Base-by-base conservation (phyloP, 2,113 vertebrate species). In the Malurus alboscapulatus region DNA sequence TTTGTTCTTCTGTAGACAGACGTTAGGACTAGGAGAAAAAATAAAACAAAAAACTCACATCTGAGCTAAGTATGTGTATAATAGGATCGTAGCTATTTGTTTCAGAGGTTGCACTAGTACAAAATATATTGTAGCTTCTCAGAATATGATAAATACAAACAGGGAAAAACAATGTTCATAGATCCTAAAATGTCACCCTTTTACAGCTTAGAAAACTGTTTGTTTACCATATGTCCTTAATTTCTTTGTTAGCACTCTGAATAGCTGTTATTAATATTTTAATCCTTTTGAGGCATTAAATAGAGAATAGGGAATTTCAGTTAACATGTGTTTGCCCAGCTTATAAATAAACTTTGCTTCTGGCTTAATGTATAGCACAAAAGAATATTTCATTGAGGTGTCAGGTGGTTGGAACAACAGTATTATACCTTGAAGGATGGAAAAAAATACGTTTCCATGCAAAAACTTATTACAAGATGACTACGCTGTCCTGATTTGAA, bases 31-130 rank as follows among this genome's bases (percentile, higher is more conserved):
- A 9, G 6, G 12, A 3, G 4, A 12, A 51, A 53, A 10, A 38
- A 38, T 38, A 38, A 38, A 38, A 38, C 38, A 7, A n/a, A 5
- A 11, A 5, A 1, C 5, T 6, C 0, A 3, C 2, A 22, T 55
- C 14, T 69, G 29, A 57, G 25, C 2, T 36, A 73, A 53, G 25
- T 27, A 17, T 44, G 2, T 21, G 1, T 45, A 10, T 45, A 66
- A 50, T 6, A 42, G 9, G 17, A 50, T 30, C 42, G 10, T 45
- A 73, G 8, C 3, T 50, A 29, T 20, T n/a, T 59, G 4, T 57
- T 89, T 62, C 26, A 67, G 42, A 85, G 24, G 4, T 17, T 84
- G 16, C 44, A 47, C 5, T 59, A 54, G 11, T 55, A 55, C 11
- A 85, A 84, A 84, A 84, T 17, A n/a, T 9, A 19, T 10, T 59